phyloP scores from a whole-genome alignment of 2,113 vertebrate genomes.

The Chinchilla lanigera region DNA sequence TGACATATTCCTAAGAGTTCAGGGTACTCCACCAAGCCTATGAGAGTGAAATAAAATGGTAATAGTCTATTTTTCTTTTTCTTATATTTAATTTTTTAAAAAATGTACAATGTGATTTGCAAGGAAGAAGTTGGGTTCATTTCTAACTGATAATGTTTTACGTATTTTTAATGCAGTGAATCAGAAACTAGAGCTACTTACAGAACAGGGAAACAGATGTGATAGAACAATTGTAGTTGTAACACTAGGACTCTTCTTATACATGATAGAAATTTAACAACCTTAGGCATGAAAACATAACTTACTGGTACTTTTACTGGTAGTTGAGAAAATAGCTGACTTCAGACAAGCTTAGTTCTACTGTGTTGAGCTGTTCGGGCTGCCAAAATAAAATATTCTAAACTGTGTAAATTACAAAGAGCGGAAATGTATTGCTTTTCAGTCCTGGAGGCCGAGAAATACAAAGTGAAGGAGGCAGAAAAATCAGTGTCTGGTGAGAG shows the following conservation, averaged over 20 bases:
- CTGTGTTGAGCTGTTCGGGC: neutral
- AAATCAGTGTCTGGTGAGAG: neutral
- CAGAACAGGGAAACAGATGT: neutral
- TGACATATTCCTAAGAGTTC: constrained; percentile 8
- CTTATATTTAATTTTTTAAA: neutral
- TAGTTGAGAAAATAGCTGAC: neutral
- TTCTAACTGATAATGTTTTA: neutral
- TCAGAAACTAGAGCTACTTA: neutral
- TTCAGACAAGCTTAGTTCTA: neutral
- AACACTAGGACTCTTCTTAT: neutral
- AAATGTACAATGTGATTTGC: neutral
- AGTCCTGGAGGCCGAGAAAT: neutral
- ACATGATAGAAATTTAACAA: neutral
- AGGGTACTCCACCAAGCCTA: neutral
- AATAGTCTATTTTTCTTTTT: neutral
- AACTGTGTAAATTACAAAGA: neutral
- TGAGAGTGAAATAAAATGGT: neutral
- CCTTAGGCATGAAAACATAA: neutral
- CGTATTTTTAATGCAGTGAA: neutral
- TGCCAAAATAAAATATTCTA: neutral
- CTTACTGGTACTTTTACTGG: neutral
- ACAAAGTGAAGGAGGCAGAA: neutral
- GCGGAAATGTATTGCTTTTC: neutral
- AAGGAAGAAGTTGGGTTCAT: neutral
- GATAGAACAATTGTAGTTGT: neutral